Percentiles rank a stretch among this genome's conserved stretches.
These are phyloP conservation scores for Hyles lineata DNA, from an alignment of 2,888 invertebrate genomes.

Conservation along the genomic window DNA sequence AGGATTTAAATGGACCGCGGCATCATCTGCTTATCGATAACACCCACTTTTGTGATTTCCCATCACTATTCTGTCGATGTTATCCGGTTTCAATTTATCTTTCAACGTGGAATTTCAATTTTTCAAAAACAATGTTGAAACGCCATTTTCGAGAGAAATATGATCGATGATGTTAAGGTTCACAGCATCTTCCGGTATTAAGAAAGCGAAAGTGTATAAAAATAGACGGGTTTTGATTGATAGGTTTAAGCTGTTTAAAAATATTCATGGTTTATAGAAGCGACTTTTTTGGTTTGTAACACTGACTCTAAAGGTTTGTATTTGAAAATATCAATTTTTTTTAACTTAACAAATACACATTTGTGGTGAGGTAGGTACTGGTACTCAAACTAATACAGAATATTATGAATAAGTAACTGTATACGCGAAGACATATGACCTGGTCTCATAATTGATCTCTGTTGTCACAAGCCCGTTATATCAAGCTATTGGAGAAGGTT, in stretches of 20 bases:
- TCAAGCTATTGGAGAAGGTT: constrained; percentile 29
- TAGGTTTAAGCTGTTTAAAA: neutral
- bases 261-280: neutral
- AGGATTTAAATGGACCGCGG: constrained; percentile 72
- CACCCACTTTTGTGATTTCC: constrained; percentile 37
- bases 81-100: neutral
- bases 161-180: constrained; percentile 8
- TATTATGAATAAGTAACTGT: too few relatives aligned
- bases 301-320: too few relatives aligned
- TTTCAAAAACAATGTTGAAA: neutral
- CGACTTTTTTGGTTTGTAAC: neutral
- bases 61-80: neutral
- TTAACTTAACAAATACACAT: too few relatives aligned
- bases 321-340: too few relatives aligned
- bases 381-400: too few relatives aligned
- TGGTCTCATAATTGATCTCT: neutral
- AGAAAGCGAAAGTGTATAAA: neutral
- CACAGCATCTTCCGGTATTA: neutral
- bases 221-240: neutral
- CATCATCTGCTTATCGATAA: constrained; percentile 66
- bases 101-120: neutral
- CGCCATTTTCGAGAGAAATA: neutral
- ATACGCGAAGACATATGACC: neutral
- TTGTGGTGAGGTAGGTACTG: too few relatives aligned
- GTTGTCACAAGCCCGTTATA: neutral